Conservation (phyloP, 2,888 invertebrate species). For the Eupithecia insigniata region DNA sequence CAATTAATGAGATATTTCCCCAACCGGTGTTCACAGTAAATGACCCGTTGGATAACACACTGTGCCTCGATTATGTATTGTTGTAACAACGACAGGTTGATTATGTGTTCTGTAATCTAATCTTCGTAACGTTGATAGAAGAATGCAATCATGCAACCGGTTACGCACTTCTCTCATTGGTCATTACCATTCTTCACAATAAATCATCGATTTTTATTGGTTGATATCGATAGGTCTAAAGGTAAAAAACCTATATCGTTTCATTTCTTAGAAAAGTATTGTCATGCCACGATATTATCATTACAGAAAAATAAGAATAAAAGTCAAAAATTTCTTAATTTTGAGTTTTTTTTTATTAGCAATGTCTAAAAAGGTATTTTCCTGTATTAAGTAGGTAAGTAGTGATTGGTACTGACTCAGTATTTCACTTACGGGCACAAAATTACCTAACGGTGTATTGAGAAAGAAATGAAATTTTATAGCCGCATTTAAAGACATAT, state of each 20-base stretch:
- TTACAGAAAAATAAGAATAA: conserved; percentile 2
- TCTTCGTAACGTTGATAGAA: conserved; percentile 42
- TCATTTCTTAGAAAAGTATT: background rate
- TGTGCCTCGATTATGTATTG: conserved; percentile 45
- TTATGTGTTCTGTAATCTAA: conserved; percentile 47
- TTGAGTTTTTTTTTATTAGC: no score
- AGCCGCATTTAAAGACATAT: conserved; percentile 32
- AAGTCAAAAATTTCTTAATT: background rate
- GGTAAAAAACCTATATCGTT: background rate
- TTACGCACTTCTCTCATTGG: conserved; percentile 30
- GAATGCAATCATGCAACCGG: conserved; percentile 41
- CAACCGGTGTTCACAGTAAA: conserved; percentile 32
- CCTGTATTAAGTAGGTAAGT: background rate
- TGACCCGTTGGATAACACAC: conserved; percentile 35
- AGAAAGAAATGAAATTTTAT: conserved; percentile 40
- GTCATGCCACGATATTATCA: background rate
- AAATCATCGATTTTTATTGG: conserved; percentile 10
- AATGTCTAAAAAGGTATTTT: background rate
- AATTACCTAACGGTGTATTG: conserved; percentile 31
- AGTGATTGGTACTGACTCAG: background rate
- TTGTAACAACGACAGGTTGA: conserved; percentile 49
- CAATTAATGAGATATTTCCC: conserved; percentile 25
- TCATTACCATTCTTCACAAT: conserved; percentile 21
- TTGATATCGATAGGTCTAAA: background rate
- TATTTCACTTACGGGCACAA: conserved; percentile 26